Evolutionary conservation across 2,888 invertebrate species (phyloP), one percentile per base, ranked within the genome.

Genomic region (Galerucella nymphaeae): DNA sequence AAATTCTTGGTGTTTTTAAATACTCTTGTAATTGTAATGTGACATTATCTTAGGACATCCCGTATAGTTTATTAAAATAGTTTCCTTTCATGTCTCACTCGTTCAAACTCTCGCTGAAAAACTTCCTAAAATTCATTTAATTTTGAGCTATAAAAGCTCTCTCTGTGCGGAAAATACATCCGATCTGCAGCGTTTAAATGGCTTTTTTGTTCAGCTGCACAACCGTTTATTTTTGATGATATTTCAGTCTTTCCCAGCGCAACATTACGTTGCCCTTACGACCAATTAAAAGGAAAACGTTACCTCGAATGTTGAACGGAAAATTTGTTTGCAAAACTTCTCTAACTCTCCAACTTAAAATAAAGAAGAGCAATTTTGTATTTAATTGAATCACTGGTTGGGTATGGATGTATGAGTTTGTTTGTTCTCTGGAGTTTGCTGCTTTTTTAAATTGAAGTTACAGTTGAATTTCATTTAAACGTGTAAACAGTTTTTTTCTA

Each of bases 201-300:
- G 53, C 53, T 53, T n/a, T 53, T 53, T 53, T 53, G 53, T 53
- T 53, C 53, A 53, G 53, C 4, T 53, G 53, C 53, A 18, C 53
- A n/a, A 53, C 53, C 53, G 14, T 53, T 53, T 53, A n/a, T 4
- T 8, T 53, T 53, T 53, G 53, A 53, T 18, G 53, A 53, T 53
- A 16, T 53, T 53, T n/a, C 53, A 53, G 53, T 53, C 53, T 9
- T 53, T 53, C 18, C 42, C 42, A 42, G 10, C 11, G 11, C 42
- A 42, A 11, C 42, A 13, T 8, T 53, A 18, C 53, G 53, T 16
- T 53, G 53, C 53, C 8, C 9, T 53, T 53, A 53, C 53, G 53
- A 53, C 53, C 53, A 53, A 53, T 53, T 53, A 53, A 53, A 18
- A 53, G 53, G 53, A n/a, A 53, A 53, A 53, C 14, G n/a, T 53